A percentile compares a stretch with the other conserved stretches of the same genome.
phyloP scores from a whole-genome alignment of 2,113 vertebrate species.

The Chaenogobius annularis region DNA sequence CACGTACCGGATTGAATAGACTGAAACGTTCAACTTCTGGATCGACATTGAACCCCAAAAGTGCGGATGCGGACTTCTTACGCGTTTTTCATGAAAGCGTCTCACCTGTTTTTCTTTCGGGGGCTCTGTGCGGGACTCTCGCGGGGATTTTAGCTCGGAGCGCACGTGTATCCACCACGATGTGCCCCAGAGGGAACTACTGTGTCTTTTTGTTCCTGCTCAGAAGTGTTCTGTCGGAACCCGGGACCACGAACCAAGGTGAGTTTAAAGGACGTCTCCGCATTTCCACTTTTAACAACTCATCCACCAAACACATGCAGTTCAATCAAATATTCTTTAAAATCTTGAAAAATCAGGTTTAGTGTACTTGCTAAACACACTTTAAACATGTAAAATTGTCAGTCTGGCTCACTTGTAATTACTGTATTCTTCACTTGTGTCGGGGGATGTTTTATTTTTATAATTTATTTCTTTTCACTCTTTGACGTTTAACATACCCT shows the following conservation, averaged over 20 bases:
- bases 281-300: not conserved
- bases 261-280: conserved; percentile 35
- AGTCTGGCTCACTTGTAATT: not conserved
- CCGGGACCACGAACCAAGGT: conserved; percentile 76
- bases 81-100: conserved; percentile 37
- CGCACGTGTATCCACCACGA: conserved; percentile 57
- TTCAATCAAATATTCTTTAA: not conserved
- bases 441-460: not conserved
- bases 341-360: not conserved
- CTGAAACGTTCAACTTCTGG: conserved; percentile 33
- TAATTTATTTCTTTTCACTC: not conserved
- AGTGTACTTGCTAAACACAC: not conserved
- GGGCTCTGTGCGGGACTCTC: conserved; percentile 41
- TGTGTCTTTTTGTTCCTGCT: conserved; percentile 70
- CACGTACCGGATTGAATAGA: conserved; percentile 15
- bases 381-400: not conserved
- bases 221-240: conserved; percentile 68
- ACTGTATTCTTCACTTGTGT: not conserved
- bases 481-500: not conserved
- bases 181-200: conserved; percentile 66
- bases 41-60: conserved; percentile 33
- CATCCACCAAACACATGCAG: not conserved
- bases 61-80: conserved; percentile 26
- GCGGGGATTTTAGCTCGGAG: conserved; percentile 35
- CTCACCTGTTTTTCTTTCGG: conserved; percentile 16